Evolutionary conservation across 1,140 invertebrate species (phyloP), one percentile per base, ranked within the genome.

Genomic region (Cataglyphis hispanica): DNA sequence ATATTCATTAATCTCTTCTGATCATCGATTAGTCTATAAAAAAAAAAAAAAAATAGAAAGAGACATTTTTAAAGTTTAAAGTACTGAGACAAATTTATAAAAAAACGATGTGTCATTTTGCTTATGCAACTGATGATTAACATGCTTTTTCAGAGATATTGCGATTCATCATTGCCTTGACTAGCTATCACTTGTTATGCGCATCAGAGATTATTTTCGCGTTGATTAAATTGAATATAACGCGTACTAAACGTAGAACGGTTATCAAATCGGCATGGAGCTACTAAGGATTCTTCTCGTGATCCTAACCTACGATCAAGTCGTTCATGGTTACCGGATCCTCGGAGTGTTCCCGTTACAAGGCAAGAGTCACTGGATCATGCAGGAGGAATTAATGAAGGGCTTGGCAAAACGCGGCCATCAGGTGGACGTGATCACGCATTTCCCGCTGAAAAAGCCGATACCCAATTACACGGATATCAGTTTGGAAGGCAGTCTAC

Each of bases 361-460:
- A 34, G 91, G 90, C 0, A 93, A 91, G 61, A 95, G 95, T 72
- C 95, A 95, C 78, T 95, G 92, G 76, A 37, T 91, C 0, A 93
- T 96, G 60, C 66, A 13, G 0, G 92, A 94, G 50, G 40, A 85
- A 4, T 8, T 95, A 10, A 92, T 95, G 88, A 91, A 91, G 31
- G 90, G 64, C 10, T 81, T 96, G 0, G 95, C 94, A 0, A 86
- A 75, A 13, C 91, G 92, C 0, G 95, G 95, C 0, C 95, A 96
- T 85, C 91, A 94, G 22, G 93, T 96, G 0, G 94, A 94, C 25
- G 93, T 95, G 0, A 75, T 95, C 7, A 90, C 91, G 1, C 92
- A 94, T n/a, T 95, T 94, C 77, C 93, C 94, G 0, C 25, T 86
- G 10, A 93, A 94, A 43, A 91, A 92, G 10, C 89, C 92, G 0